A percentile compares a stretch with the other conserved stretches of the same genome.
These are phyloP conservation scores for Hipposideros larvatus DNA, from an alignment of 2,797 vertebrate species.

Conservation along the genomic window DNA sequence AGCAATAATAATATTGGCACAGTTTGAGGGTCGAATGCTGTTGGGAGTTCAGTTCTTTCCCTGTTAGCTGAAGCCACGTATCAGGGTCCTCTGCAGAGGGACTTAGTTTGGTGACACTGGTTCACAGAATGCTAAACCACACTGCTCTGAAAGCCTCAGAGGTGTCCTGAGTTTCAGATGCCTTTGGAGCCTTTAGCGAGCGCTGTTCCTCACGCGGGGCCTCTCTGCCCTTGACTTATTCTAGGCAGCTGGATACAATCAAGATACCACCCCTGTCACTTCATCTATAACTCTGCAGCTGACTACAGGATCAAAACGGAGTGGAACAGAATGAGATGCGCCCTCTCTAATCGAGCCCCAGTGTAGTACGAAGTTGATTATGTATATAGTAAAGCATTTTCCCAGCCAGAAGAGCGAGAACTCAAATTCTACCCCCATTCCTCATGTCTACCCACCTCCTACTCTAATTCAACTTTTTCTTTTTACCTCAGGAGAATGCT, in stretches of 20 bases:
- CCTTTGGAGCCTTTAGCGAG: constrained; percentile 77
- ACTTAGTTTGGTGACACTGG: neutral
- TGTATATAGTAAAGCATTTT: constrained; percentile 81
- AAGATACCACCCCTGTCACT: constrained; percentile 88
- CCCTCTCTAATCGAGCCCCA: constrained; percentile 82
- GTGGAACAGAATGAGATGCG: constrained; percentile 84
- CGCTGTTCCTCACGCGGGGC: constrained; percentile 64
- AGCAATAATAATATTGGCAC: neutral
- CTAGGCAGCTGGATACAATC: constrained; percentile 90
- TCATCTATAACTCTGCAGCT: constrained; percentile 88
- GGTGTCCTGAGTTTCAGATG: constrained; percentile 62
- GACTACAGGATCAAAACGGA: constrained; percentile 88
- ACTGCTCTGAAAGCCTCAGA: neutral
- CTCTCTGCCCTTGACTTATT: constrained; percentile 83
- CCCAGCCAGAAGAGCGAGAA: constrained; percentile 62
- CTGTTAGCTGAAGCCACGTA: neutral
- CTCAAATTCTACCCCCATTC: neutral
- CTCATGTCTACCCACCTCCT: neutral
- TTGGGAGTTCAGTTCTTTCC: neutral
- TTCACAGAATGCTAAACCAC: neutral
- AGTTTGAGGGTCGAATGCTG: neutral
- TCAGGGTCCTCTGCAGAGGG: neutral
- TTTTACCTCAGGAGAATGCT: constrained; percentile 52
- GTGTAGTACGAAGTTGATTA: constrained; percentile 78
- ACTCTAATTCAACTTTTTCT: neutral